phyloP scores from a whole-genome alignment of 2,797 vertebrate species.

The Vultur gryphus region DNA sequence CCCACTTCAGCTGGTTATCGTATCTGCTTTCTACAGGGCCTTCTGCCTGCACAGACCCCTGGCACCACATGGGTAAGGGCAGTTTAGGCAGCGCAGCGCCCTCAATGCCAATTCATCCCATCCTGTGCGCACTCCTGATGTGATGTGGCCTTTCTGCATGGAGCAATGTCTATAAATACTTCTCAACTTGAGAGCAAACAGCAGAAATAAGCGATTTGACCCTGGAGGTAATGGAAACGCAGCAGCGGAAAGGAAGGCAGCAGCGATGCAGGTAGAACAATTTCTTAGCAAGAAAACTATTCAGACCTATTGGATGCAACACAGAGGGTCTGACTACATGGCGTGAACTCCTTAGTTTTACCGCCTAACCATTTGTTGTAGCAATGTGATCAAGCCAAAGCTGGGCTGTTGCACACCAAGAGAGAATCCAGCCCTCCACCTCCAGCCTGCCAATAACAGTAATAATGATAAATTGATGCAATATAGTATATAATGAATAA shows the following conservation, averaged over 20 bases:
- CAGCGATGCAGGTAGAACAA: neutral
- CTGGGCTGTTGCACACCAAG: neutral
- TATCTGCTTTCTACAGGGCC: neutral
- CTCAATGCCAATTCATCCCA: neutral
- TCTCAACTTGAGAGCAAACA: neutral
- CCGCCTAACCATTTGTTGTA: neutral
- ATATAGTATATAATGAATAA: neutral
- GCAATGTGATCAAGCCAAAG: neutral
- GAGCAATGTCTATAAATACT: neutral
- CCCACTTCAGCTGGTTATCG: neutral
- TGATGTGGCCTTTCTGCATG: rapidly evolving
- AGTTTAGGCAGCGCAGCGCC: neutral
- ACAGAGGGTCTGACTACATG: neutral
- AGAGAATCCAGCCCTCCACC: neutral
- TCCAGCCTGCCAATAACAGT: neutral
- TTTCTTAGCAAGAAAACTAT: neutral
- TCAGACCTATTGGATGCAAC: neutral
- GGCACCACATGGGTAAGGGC: neutral
- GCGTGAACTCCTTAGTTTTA: neutral
- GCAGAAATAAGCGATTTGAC: neutral
- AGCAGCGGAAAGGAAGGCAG: neutral
- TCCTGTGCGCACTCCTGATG: neutral
- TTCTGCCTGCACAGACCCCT: neutral
- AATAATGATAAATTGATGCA: neutral
- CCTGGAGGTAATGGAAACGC: neutral